phyloP scores from a whole-genome alignment of 1,140 invertebrate species.

The Philaenus spumarius region DNA sequence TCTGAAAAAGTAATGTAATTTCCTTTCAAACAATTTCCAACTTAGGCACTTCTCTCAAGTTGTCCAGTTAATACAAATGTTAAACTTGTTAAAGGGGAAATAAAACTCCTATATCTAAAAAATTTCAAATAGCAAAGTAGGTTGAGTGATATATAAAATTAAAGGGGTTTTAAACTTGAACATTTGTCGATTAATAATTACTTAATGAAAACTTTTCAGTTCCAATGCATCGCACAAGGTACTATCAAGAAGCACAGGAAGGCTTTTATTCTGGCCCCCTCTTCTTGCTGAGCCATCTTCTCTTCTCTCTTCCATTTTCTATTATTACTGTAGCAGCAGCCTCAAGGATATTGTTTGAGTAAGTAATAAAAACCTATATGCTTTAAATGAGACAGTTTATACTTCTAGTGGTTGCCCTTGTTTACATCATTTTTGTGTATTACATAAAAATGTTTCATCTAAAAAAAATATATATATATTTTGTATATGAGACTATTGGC shows the following conservation, averaged over 20 bases:
- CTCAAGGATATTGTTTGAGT: constrained; percentile 66
- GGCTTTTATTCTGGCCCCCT: constrained; percentile 79
- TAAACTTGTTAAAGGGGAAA: no score
- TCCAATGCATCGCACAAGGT: constrained; percentile 74
- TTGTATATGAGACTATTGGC: neutral
- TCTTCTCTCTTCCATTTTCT: constrained; percentile 74
- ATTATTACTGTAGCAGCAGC: constrained; percentile 58
- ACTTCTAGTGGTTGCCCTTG: neutral
- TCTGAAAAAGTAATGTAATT: no score
- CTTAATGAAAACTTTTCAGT: no score
- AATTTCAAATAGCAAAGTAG: no score
- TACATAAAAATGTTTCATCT: neutral
- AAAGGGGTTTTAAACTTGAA: no score
- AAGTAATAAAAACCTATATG: constrained; percentile 37
- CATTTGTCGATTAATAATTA: no score
- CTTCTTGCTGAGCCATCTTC: constrained; percentile 69
- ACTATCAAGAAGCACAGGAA: constrained; percentile 83
- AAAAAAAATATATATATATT: neutral
- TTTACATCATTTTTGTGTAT: neutral
- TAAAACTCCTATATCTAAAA: no score
- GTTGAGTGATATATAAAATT: no score
- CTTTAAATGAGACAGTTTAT: neutral
- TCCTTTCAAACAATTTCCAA: no score
- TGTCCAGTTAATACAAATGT: no score
- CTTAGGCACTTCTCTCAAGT: no score